Percentiles rank a stretch among this genome's conserved stretches.
Evolutionary conservation across 2,888 invertebrate genomes (phyloP).

Genomic region (Galeruca laticollis): DNA sequence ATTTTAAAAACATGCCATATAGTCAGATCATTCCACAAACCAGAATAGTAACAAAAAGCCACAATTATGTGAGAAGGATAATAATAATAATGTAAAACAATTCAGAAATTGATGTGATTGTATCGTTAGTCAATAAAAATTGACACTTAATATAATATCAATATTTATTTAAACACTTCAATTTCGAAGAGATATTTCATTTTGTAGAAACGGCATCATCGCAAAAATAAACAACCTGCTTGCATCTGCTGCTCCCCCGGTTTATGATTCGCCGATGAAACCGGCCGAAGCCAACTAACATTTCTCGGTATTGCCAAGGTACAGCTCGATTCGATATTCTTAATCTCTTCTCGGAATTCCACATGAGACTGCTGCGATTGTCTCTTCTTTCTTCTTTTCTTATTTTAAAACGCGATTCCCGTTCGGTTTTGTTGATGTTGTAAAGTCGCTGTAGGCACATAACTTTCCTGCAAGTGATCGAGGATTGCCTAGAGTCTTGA

Average conservation of each 20-base stretch:
- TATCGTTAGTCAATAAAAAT: too few species aligned
- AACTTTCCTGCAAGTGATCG: neutral
- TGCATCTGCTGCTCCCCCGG: conserved; percentile 30
- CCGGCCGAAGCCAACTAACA: conserved; percentile 34
- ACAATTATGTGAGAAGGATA: too few species aligned
- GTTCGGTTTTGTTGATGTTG: conserved; percentile 12
- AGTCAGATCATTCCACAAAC: too few species aligned
- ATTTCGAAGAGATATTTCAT: neutral
- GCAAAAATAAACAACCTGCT: conserved; percentile 37
- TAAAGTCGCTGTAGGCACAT: neutral
- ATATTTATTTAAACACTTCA: too few species aligned
- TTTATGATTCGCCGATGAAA: conserved; percentile 40
- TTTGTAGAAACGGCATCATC: conserved; percentile 13
- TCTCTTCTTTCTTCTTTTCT: conserved; percentile 12
- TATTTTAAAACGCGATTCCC: conserved; percentile 6
- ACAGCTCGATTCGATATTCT: conserved; percentile 38
- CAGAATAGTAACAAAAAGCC: too few species aligned
- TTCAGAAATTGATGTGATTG: too few species aligned
- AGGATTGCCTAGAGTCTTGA: neutral
- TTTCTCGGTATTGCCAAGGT: conserved; percentile 50
- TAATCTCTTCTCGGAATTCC: conserved; percentile 50
- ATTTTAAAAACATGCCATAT: too few species aligned
- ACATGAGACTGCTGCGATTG: conserved; percentile 32
- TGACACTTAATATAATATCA: too few species aligned
- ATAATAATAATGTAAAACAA: too few species aligned